These are phyloP conservation scores for Onychomys arenicola DNA, from an alignment of 2,797 vertebrate species.

Conservation along the genomic window DNA sequence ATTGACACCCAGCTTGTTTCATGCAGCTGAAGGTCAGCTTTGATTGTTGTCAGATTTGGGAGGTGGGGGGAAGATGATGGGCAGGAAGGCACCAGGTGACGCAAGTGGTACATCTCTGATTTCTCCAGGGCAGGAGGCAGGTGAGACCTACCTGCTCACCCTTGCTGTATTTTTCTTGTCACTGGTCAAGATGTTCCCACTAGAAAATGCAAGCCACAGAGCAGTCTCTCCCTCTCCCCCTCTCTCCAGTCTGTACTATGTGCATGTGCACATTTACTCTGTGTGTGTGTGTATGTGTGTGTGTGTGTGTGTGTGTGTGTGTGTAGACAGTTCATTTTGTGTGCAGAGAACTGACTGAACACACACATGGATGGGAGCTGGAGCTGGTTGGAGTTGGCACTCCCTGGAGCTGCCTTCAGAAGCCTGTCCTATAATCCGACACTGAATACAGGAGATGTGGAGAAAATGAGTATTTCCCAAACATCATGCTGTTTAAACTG, in stretches of 20 bases:
- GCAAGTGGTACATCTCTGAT: background rate
- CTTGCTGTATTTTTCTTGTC: background rate
- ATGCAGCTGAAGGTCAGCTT: slow-evolving; percentile 23
- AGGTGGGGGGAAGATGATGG: background rate
- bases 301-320: background rate
- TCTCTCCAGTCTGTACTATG: background rate
- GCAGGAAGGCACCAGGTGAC: background rate
- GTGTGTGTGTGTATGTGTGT: background rate
- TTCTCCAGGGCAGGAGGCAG: background rate
- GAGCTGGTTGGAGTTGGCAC: background rate
- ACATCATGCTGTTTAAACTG: slow-evolving; percentile 64
- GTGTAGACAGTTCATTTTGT: background rate
- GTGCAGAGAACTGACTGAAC: background rate
- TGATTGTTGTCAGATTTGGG: background rate
- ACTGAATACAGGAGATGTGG: slow-evolving; percentile 36
- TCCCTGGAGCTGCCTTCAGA: slow-evolving; percentile 35
- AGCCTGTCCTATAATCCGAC: slow-evolving; percentile 58
- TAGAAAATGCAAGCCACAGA: background rate
- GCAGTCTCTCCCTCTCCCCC: background rate
- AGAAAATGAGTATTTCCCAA: slow-evolving; percentile 77
- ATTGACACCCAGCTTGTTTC: background rate
- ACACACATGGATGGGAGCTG: background rate
- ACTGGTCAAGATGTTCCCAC: background rate
- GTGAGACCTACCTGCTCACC: background rate
- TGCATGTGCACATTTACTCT: background rate